Conservation (phyloP, 2,888 invertebrate genomes). For the Sphinx pinastri region DNA sequence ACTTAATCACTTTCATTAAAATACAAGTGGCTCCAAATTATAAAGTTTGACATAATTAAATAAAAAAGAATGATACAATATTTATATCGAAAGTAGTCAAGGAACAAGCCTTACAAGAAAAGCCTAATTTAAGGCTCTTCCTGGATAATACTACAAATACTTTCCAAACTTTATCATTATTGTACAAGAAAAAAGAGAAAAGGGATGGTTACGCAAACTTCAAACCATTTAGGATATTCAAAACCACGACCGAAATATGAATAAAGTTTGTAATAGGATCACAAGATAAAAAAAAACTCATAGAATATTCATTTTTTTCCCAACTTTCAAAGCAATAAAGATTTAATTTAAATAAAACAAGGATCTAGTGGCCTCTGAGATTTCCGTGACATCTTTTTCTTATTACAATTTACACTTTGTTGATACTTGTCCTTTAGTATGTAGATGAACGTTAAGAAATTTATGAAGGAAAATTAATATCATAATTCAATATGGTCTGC, state of each 20-base stretch:
- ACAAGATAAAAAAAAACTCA: slow-evolving; percentile 29
- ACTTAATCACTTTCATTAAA: too few relatives aligned
- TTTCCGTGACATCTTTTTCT: slow-evolving; percentile 14
- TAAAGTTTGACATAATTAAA: not conserved
- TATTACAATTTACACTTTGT: not conserved
- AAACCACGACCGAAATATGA: slow-evolving; percentile 37
- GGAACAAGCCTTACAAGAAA: not conserved
- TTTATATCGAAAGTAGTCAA: not conserved
- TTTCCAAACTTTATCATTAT: not conserved
- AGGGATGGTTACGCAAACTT: slow-evolving; percentile 34
- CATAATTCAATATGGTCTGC: too few relatives aligned
- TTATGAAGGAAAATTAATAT: not conserved
- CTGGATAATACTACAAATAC: not conserved
- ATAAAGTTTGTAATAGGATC: slow-evolving; percentile 42
- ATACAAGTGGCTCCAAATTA: too few relatives aligned
- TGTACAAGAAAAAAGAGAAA: slow-evolving; percentile 4
- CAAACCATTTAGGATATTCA: slow-evolving; percentile 35
- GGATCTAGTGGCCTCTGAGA: slow-evolving; percentile 4
- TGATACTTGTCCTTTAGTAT: not conserved
- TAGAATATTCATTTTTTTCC: slow-evolving; percentile 29
- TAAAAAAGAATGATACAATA: not conserved
- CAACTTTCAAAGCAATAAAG: slow-evolving; percentile 32
- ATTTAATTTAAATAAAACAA: slow-evolving; percentile 33
- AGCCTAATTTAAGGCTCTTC: not conserved
- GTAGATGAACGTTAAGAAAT: not conserved